Base-by-base conservation (phyloP, 2,113 vertebrate genomes). In the Cisticola juncidis region DNA sequence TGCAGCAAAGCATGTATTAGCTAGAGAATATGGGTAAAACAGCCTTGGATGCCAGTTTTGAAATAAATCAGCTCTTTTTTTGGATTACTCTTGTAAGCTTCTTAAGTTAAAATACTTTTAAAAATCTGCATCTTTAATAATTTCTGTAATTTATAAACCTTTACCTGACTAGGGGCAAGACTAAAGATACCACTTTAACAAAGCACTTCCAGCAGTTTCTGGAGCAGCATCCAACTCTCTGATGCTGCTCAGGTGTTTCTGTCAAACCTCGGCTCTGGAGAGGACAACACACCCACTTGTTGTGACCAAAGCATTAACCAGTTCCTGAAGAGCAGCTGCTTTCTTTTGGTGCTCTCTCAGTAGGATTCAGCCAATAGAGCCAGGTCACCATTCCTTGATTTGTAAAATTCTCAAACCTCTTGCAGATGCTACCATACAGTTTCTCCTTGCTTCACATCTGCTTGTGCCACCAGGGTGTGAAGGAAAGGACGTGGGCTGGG, bases 401-500 rank as follows among this genome's bases (percentile, higher is more conserved):
- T 0, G 0, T 61, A 61, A 64, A 33, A 9, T 28, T 77, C n/a
- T 62, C 3, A 0, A 7, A 61, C 53, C 24, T n/a, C 50, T n/a
- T 5, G 5, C 66, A 76, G 36, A 6, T 57, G 31, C 26, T 48
- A n/a, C 57, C 7, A 1, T 29, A 6, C 14, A 21, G 45, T 38
- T 78, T 70, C 45, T 38, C 70, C 60, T 69, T 76, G 33, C n/a
- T 69, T 62, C 65, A 44, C 8, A 2, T 40, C 44, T 57, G 64
- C 45, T 60, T 88, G 28, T 47, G 26, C 68, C 47, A 54, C 31
- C 47, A 70, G 68, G 13, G 31, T 1, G 8, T 47, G 68, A 92
- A 76, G 29, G 36, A n/a, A 69, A 64, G 50, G 71, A 31, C 0
- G 2, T 40, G n/a, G 86, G 24, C 69, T 92, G 76, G 73, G 45